Percentiles rank a stretch among this genome's conserved stretches.
Conservation (phyloP, 2,113 vertebrate species). For the Nothobranchius furzeri region DNA sequence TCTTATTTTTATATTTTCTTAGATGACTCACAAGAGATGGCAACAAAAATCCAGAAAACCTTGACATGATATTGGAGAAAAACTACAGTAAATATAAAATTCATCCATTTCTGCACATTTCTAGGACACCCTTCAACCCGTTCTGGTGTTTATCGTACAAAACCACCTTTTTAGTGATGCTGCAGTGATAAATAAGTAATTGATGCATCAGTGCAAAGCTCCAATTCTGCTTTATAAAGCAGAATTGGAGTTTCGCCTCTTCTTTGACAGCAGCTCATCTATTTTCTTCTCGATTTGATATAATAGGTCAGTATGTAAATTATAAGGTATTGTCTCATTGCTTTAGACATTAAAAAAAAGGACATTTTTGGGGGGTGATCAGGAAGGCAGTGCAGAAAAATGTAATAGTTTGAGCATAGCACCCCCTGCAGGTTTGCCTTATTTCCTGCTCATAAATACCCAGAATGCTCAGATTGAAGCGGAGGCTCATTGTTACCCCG, state of each 20-base stretch:
- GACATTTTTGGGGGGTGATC: slow-evolving; percentile 41
- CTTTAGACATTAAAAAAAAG: slow-evolving; percentile 49
- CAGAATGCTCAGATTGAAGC: slow-evolving; percentile 39
- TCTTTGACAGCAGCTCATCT: too few species aligned
- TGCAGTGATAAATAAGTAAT: too few species aligned
- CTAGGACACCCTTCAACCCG: too few species aligned
- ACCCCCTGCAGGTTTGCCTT: slow-evolving; percentile 81
- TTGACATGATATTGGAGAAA: slow-evolving; percentile 47
- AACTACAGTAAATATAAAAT: slow-evolving; percentile 31
- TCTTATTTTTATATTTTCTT: slow-evolving; percentile 25
- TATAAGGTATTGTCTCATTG: slow-evolving; percentile 66
- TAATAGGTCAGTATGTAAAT: slow-evolving; percentile 68
- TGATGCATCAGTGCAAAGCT: too few species aligned
- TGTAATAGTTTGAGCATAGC: slow-evolving; percentile 81
- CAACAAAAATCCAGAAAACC: slow-evolving; percentile 54
- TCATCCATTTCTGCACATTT: too few species aligned
- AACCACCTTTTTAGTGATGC: too few species aligned
- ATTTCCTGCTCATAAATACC: slow-evolving; percentile 60
- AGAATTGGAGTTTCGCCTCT: neutral
- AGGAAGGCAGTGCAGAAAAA: slow-evolving; percentile 47
- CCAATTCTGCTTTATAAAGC: too few species aligned
- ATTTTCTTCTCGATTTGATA: slow-evolving; percentile 50
- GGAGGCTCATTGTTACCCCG: slow-evolving; percentile 69
- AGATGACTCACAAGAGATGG: slow-evolving; percentile 36
- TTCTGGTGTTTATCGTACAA: too few species aligned